Evolutionary conservation across 2,888 invertebrate species (phyloP).

Genomic region (Tetropium fuscum): DNA sequence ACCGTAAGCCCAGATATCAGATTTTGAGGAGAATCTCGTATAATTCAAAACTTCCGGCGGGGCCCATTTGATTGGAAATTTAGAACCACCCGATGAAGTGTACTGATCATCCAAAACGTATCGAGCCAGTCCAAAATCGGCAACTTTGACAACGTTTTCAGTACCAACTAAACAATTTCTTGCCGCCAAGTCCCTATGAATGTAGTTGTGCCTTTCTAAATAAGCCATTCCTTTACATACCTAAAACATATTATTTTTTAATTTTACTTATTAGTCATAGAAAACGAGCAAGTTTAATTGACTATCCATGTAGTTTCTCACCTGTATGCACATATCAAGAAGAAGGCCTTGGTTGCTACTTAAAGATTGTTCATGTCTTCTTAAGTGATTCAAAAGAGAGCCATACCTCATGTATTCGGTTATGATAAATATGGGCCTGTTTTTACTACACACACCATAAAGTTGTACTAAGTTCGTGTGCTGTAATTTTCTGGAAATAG

Average conservation of each 20-base stretch:
- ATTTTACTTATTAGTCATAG: conserved; percentile 10
- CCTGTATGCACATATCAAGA: conserved; percentile 94
- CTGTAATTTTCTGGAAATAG: conserved; percentile 81
- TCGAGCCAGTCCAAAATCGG: conserved; percentile 95
- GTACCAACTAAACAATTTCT: conserved; percentile 96
- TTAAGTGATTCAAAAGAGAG: conserved; percentile 88
- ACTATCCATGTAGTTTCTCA: conserved; percentile 55
- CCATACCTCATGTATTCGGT: conserved; percentile 97
- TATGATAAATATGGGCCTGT: conserved; percentile 95
- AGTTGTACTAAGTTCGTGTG: conserved; percentile 95
- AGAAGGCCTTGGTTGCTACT: conserved; percentile 85
- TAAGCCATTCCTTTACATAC: conserved; percentile 97
- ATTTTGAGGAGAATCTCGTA: conserved; percentile 95
- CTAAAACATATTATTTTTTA: conserved; percentile 64
- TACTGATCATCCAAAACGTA: conserved; percentile 98
- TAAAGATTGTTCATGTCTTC: conserved; percentile 83
- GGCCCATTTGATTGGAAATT: conserved; percentile 98
- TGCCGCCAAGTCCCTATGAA: conserved; percentile 95
- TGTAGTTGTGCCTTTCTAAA: conserved; percentile 94
- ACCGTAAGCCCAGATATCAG: conserved; percentile 98
- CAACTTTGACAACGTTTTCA: conserved; percentile 95
- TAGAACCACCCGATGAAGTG: conserved; percentile 95
- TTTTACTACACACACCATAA: conserved; percentile 96
- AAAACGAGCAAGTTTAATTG: neutral
- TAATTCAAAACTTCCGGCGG: conserved; percentile 97